phyloP scores from a whole-genome alignment of 2,113 vertebrate species.

The Neopipo cinnamomea region DNA sequence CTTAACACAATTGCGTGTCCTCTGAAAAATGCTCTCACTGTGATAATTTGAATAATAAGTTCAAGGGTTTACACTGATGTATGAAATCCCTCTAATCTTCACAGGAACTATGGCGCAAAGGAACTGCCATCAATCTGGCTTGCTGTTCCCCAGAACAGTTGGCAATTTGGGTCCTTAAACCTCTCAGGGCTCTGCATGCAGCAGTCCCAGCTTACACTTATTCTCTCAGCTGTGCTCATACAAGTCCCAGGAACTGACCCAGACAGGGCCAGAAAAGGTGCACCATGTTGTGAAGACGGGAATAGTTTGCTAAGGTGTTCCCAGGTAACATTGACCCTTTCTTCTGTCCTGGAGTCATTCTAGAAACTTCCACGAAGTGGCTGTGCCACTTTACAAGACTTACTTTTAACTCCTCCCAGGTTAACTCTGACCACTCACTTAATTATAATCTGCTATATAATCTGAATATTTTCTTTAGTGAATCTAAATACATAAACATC shows the following conservation, averaged over 20 bases:
- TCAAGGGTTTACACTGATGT: background rate
- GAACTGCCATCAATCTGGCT: background rate
- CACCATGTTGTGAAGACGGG: background rate
- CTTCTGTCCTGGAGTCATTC: background rate
- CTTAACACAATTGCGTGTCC: background rate
- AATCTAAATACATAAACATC: background rate
- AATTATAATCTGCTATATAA: background rate
- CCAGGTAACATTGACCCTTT: background rate
- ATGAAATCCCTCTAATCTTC: background rate
- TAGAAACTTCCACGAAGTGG: background rate
- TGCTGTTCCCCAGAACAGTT: background rate
- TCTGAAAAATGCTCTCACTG: background rate
- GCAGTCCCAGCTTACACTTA: background rate
- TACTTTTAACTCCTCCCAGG: background rate
- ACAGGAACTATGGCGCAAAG: background rate
- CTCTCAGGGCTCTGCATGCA: background rate
- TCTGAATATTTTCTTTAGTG: background rate
- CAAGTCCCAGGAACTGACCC: background rate
- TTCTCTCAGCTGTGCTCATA: background rate
- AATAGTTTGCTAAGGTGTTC: background rate
- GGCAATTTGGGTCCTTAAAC: background rate
- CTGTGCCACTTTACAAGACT: background rate
- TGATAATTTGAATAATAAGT: background rate
- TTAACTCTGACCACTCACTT: background rate
- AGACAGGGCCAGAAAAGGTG: background rate